phyloP scores from a whole-genome alignment of 2,797 vertebrate species.

The Halcyon badia region DNA sequence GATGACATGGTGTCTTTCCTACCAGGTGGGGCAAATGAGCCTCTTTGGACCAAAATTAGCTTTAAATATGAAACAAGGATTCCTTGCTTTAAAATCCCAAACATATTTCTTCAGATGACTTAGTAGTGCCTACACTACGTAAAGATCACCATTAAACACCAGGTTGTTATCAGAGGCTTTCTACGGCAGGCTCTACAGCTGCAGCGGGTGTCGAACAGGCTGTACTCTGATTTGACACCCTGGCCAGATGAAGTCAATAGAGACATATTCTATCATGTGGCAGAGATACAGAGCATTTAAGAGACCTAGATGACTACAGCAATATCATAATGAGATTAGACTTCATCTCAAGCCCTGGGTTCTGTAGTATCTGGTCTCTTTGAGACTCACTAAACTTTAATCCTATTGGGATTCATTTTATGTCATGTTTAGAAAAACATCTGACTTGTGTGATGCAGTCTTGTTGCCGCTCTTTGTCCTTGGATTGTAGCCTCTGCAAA shows the following conservation, averaged over 20 bases:
- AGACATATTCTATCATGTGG: fast-evolving
- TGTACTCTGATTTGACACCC: background rate
- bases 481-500: background rate
- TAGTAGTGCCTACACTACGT: background rate
- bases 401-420: background rate
- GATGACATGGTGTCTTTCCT: background rate
- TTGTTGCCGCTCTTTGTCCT: background rate
- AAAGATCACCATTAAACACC: background rate
- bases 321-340: background rate
- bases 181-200: fast-evolving
- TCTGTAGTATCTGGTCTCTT: background rate
- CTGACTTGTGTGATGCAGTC: background rate
- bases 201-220: background rate
- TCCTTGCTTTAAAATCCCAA: background rate
- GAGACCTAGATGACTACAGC: background rate
- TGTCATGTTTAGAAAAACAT: background rate
- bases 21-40: background rate
- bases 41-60: background rate
- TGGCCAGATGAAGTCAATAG: background rate
- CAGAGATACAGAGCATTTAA: background rate
- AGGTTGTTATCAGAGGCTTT: background rate
- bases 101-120: background rate
- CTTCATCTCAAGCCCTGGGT: background rate
- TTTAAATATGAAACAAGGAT: background rate
- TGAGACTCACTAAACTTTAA: background rate